Evolutionary conservation across 2,113 vertebrate species (phyloP).

Genomic region (Gadus chalcogrammus): DNA sequence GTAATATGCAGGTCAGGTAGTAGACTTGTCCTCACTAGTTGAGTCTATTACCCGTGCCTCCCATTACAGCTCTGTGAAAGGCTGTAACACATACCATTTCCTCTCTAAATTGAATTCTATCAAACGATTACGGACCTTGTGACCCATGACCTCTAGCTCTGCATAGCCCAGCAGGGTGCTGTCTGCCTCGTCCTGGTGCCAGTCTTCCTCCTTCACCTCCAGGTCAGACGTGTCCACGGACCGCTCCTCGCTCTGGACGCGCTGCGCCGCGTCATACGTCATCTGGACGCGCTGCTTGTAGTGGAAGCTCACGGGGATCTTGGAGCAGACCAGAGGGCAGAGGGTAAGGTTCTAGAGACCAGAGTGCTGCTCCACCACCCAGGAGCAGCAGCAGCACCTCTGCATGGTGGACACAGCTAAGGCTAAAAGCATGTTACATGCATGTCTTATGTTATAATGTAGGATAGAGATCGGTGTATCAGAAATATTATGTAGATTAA

Average conservation of each 20-base stretch:
- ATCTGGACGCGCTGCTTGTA: constrained; percentile 59
- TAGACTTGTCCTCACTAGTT: no score
- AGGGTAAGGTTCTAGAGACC: background rate
- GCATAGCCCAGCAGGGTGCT: constrained; percentile 55
- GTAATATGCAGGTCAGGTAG: background rate
- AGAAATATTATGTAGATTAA: no score
- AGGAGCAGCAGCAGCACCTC: no score
- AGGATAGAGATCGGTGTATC: no score
- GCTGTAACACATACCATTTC: no score
- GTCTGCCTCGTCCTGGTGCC: constrained; percentile 51
- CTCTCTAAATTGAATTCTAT: no score
- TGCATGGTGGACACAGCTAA: no score
- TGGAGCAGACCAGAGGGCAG: background rate
- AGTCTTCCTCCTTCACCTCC: constrained; percentile 64
- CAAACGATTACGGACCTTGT: constrained; percentile 44
- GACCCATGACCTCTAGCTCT: constrained; percentile 57
- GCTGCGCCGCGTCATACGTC: constrained; percentile 4
- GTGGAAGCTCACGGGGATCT: constrained; percentile 83
- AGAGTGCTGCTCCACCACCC: no score
- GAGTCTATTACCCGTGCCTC: background rate
- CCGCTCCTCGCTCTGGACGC: constrained; percentile 53
- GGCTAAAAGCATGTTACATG: no score
- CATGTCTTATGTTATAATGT: no score
- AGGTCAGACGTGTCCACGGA: constrained; percentile 89
- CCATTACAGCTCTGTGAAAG: background rate